Evolutionary conservation across 1,140 invertebrate genomes (phyloP).

Genomic region (Ruditapes philippinarum): DNA sequence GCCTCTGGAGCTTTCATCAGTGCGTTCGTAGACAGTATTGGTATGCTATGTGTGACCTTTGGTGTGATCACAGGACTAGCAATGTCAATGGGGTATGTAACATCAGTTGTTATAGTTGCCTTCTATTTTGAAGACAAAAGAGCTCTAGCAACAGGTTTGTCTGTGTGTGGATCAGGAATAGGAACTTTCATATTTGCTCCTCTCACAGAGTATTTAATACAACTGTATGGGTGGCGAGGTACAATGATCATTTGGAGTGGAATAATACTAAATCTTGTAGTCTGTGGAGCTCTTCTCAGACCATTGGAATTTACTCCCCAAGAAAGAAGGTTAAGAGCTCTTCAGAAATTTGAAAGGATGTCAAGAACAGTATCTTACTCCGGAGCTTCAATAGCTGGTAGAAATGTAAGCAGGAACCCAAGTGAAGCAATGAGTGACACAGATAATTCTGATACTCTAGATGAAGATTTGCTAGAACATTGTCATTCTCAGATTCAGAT

Average conservation of each 20-base stretch:
- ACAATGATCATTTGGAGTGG: conserved; percentile 94
- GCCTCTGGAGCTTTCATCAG: conserved; percentile 94
- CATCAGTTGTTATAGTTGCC: conserved; percentile 90
- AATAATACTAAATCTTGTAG: conserved; percentile 92
- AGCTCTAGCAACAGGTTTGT: conserved; percentile 95
- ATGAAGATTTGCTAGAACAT: conserved; percentile 59
- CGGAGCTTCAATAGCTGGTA: conserved; percentile 8
- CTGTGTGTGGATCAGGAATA: conserved; percentile 87
- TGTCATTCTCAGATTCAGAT: conserved; percentile 79
- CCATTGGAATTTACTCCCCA: conserved; percentile 89
- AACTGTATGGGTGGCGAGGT: conserved; percentile 84
- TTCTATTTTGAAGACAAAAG: conserved; percentile 98
- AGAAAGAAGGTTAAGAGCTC: conserved; percentile 75
- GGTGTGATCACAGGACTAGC: conserved; percentile 95
- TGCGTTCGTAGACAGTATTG: conserved; percentile 87
- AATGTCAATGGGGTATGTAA: conserved; percentile 95
- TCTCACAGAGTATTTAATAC: conserved; percentile 82
- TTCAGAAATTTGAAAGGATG: conserved; percentile 80
- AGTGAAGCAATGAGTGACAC: conserved; percentile 69
- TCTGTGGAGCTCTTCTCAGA: conserved; percentile 94
- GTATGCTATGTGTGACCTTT: conserved; percentile 93
- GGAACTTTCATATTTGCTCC: conserved; percentile 86
- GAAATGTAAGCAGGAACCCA: conserved; percentile 41
- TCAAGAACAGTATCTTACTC: conserved; percentile 69
- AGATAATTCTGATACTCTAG: conserved; percentile 53